Evolutionary conservation across 1,140 invertebrate genomes (phyloP), one percentile per base, ranked within the genome.

Genomic region (Zophobas atratus): DNA sequence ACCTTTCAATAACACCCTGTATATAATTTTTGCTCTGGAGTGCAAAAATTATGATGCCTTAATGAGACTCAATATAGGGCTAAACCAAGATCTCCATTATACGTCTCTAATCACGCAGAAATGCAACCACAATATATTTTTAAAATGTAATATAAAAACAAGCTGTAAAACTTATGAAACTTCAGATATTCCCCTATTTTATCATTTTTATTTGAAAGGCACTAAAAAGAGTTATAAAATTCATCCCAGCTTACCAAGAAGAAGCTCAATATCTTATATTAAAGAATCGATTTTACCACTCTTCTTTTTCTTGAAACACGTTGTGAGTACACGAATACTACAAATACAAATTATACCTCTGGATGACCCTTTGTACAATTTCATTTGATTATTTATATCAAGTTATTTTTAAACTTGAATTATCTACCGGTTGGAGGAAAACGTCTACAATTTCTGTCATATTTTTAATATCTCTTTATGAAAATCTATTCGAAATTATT

Each of bases 151-250:
- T 67, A 67, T 67, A 67, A 67, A 8, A 60, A 60, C 60, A 67
- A 67, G 60, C 33, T 43, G 39, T 67, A 43, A 67, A 67, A 41
- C 60, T 67, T 67, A 67, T 67, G 60, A 67, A 67, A 67, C 38
- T 67, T 67, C 6, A 43, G 60, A 67, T 67, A 43, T 67, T 43
- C 60, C n/a, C 39, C 60, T 67, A 67, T 67, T 67, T 67, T 67
- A 67, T 67, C 60, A 67, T 67, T 67, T 67, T 67, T 67, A 67
- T 67, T 60, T 67, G 60, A 67, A 67, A 46, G 39, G 39, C 39
- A 67, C 38, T 67, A 67, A 67, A 67, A 67, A 43, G 60, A 67
- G 60, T 67, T 67, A 67, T 67, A 67, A 67, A 67, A 67, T 67
- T 67, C 39, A 67, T 67, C 60, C 60, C 60, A 43, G 39, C 60